Conservation (phyloP, 2,888 invertebrate genomes). For the Netelia inedita region DNA sequence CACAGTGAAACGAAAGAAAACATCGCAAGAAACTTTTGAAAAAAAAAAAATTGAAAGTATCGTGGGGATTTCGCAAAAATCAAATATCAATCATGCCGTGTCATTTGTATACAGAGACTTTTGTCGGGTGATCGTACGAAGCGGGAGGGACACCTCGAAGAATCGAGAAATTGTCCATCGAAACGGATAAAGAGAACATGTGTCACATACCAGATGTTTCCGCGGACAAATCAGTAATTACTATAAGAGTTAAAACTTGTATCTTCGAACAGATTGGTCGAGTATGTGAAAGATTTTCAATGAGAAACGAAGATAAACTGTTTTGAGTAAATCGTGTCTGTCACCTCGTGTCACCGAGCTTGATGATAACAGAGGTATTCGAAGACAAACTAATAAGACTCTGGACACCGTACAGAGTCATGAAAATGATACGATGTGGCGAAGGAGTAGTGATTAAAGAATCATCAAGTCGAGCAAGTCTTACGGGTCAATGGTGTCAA, state of each 20-base stretch:
- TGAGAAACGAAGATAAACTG: neutral
- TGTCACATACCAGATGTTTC: conserved; percentile 53
- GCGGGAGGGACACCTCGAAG: neutral
- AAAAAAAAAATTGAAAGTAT: neutral
- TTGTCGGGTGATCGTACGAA: neutral
- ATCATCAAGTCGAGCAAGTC: neutral
- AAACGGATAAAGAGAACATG: conserved; percentile 14
- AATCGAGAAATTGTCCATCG: neutral
- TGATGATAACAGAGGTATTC: neutral
- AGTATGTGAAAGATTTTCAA: neutral
- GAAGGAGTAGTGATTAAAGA: neutral
- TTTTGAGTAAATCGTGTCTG: neutral
- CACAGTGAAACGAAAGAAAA: neutral
- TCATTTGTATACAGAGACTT: conserved; percentile 29
- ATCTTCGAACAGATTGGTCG: neutral
- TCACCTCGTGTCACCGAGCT: conserved; percentile 9
- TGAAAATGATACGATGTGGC: conserved; percentile 6
- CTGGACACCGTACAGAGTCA: conserved; percentile 15
- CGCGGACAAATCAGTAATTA: neutral
- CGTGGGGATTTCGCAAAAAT: neutral
- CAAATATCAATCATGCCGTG: conserved; percentile 28
- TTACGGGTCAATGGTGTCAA: neutral
- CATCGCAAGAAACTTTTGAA: neutral
- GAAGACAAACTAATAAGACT: conserved; percentile 8
- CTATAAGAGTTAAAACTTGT: neutral